Base-by-base conservation (phyloP, 2,113 vertebrate genomes). In the rabbit (Oryctolagus cuniculus) region DNA sequence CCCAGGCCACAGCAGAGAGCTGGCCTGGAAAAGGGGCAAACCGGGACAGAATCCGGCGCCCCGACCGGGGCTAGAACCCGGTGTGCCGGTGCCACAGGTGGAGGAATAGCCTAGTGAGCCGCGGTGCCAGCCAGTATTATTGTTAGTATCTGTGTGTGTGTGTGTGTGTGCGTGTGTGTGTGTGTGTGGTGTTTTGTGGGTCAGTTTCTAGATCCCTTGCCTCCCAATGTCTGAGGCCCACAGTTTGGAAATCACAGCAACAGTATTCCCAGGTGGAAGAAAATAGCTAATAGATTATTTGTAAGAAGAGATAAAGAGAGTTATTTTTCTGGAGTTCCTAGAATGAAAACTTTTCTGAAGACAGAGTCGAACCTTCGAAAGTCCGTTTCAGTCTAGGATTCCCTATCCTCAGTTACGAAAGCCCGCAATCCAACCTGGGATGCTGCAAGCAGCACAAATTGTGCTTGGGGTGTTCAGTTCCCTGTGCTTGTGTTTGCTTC, bases 261-360 rank as follows among this genome's bases (percentile, higher is more conserved):
- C 17, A 72, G 21, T 19, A 34, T 87, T 66, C 75, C 36, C 12
- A 10, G n/a, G 31, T 8, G 7, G 5, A 10, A 21, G 7, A 19
- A 16, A 21, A 7, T 34, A 87, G 8, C 13, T 53, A 74, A n/a
- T 8, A 81, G 53, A 34, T 9, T 5, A n/a, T 63, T 87, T 84
- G 44, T 38, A 70, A 19, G 75, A 69, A 78, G 19, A 49, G 69
- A 73, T 34, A 44, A 38, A 27, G 19, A n/a, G 25, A 51, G 7
- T 6, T 66, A 51, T 69, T 80, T 66, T 31, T 17, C 5, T 51
- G 53, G 21, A 29, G 51, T 77, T 38, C 38, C 77, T 81, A 63
- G 36, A 87, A 53, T 24, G n/a, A 85, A 82, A 69, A 6, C 7
- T 82, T 92, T 81, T 78, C 90, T 64, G 58, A 84, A 77, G 49